Evolutionary conservation across 2,888 invertebrate genomes (phyloP), one percentile per base, ranked within the genome.

Genomic region (Megastigmus dorsalis): DNA sequence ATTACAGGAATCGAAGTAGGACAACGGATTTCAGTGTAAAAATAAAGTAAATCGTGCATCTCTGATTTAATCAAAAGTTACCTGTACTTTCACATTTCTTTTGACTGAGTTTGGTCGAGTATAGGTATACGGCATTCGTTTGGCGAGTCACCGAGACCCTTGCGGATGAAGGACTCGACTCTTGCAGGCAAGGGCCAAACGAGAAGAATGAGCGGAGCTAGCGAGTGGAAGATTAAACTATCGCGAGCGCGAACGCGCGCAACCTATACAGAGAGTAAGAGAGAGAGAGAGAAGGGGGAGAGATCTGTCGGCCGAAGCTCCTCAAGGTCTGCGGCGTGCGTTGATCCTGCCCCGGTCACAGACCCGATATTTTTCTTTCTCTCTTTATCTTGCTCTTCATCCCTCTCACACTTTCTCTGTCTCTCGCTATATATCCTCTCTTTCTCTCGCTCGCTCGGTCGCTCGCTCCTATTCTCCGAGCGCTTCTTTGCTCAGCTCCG

Each of bases 321-420:
- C 81, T 87, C 88, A 88, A 88, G 87, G 88, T 87, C 85, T 83
- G 79, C 74, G 78, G 84, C 87, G 87, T 85, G 82, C 88, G 84
- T 87, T 88, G 88, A 86, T 87, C 87, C 82, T 85, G 60, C 18
- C 80, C 81, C 86, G 87, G 86, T 87, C 87, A 86, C 84, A 84
- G 86, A 87, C 87, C 86, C 82, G 78, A 71, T 79, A 78, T 78
- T 62, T 70, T 78, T 71, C 75, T 67, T 72, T 76, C 72, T 71
- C 67, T 62, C 60, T 76, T 70, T 69, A 57, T 68, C 59, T 48
- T 41, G 10, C 65, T 59, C 48, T 71, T 41, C 70, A 65, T 43
- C 54, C 50, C 59, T 60, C 73, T 52, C 48, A 30, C 38, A 15
- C 38, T 43, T 43, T 65, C 68, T 59, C 45, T 43, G 63, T 67